phyloP scores from a whole-genome alignment of 2,888 invertebrate species.

The Stratiomys singularior region DNA sequence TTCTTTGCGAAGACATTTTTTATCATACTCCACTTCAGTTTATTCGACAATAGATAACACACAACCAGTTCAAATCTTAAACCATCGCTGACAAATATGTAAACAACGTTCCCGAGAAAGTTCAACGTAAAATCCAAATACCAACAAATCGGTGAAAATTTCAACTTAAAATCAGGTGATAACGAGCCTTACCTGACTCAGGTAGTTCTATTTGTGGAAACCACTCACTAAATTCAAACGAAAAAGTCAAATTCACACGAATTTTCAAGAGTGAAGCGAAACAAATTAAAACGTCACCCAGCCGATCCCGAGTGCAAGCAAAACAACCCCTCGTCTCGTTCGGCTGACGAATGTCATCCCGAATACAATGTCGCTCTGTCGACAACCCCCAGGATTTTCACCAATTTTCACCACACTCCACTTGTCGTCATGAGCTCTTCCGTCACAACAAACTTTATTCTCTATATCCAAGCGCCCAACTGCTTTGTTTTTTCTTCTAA shows the following conservation, averaged over 20 bases:
- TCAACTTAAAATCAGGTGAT: background rate
- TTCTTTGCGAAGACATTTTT: too few relatives aligned
- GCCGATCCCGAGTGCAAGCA: slow-evolving; percentile 15
- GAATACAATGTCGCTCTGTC: slow-evolving; percentile 2
- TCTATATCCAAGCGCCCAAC: too few relatives aligned
- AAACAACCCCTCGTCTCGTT: slow-evolving; percentile 31
- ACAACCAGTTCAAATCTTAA: background rate
- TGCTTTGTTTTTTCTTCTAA: slow-evolving; percentile 32
- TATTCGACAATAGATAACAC: background rate
- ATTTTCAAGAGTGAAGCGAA: slow-evolving; percentile 5
- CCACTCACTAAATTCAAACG: background rate
- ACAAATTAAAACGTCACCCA: slow-evolving; percentile 15
- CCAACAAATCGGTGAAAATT: background rate
- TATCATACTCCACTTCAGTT: background rate
- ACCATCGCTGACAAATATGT: background rate
- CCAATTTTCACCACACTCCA: slow-evolving; percentile 27
- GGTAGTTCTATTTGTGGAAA: background rate
- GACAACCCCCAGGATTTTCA: background rate
- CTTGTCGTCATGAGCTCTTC: slow-evolving; percentile 8
- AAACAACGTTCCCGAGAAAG: background rate
- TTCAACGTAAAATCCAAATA: background rate
- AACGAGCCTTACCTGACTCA: background rate
- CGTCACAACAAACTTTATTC: slow-evolving; percentile 24
- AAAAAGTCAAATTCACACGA: background rate
- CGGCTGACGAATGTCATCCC: background rate